Percentiles rank a stretch among this genome's conserved stretches.
These are phyloP conservation scores for Ophiodon elongatus DNA, from an alignment of 2,113 vertebrate genomes.

Conservation along the genomic window DNA sequence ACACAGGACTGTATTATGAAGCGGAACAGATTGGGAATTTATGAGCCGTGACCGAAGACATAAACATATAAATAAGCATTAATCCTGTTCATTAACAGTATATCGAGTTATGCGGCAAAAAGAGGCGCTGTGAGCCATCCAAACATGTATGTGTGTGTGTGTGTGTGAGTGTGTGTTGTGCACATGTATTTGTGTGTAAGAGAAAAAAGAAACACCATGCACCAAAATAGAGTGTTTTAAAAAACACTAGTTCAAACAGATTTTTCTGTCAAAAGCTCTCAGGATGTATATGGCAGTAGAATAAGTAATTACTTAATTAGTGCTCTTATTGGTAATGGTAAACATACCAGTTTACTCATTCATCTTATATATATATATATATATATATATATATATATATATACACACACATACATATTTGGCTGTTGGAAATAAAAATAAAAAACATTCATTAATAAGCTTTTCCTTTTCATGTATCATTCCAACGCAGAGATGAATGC, in stretches of 20 bases:
- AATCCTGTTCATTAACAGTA: slow-evolving; percentile 27
- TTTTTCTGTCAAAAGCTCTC: slow-evolving; percentile 5
- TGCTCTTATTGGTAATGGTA: not conserved
- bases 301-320: not conserved
- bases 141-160: not conserved
- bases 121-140: not conserved
- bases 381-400: no score
- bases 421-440: not conserved
- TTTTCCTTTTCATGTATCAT: slow-evolving; percentile 9
- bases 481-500: slow-evolving; percentile 17
- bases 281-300: not conserved
- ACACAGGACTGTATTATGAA: slow-evolving; percentile 58
- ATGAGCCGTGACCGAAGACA: slow-evolving; percentile 45
- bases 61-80: slow-evolving; percentile 43
- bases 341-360: not conserved
- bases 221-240: not conserved
- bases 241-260: not conserved
- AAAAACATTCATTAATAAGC: not conserved
- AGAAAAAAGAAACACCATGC: not conserved
- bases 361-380: not conserved
- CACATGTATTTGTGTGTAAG: not conserved
- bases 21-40: slow-evolving; percentile 50
- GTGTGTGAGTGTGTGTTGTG: not conserved
- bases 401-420: not conserved
- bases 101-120: slow-evolving; percentile 11